Evolutionary conservation across 2,888 invertebrate genomes (phyloP).

Genomic region (Sesia bembeciformis): DNA sequence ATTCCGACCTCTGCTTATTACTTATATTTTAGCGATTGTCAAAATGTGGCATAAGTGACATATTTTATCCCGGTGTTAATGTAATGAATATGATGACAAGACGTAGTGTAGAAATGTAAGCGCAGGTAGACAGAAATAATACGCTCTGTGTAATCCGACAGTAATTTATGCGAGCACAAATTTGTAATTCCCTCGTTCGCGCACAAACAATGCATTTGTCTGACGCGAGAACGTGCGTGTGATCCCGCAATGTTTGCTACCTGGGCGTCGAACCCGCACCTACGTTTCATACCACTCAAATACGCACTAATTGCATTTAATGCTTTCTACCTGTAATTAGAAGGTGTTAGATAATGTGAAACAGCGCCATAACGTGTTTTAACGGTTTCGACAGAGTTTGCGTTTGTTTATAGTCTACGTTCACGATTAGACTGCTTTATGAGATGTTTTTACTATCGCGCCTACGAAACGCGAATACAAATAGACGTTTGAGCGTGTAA

Average conservation of each 20-base stretch:
- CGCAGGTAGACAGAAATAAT: too few relatives aligned
- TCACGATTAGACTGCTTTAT: constrained; percentile 52
- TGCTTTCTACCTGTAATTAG: constrained; percentile 70
- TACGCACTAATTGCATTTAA: constrained; percentile 65
- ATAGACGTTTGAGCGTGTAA: constrained; percentile 40
- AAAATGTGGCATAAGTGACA: too few relatives aligned
- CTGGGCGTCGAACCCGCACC: constrained; percentile 40
- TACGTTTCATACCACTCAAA: constrained; percentile 52
- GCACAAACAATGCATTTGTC: constrained; percentile 41
- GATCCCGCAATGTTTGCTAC: constrained; percentile 16
- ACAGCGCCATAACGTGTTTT: constrained; percentile 49
- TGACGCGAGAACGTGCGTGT: constrained; percentile 22
- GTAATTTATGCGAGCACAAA: constrained; percentile 11
- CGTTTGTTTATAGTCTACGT: constrained; percentile 40
- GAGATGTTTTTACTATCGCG: constrained; percentile 42
- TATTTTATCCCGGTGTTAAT: too few relatives aligned
- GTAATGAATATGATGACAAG: too few relatives aligned
- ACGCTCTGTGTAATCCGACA: not conserved
- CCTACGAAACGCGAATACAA: constrained; percentile 50
- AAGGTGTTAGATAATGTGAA: constrained; percentile 63
- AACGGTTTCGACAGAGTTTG: constrained; percentile 9
- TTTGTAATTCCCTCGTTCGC: constrained; percentile 16
- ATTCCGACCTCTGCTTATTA: too few relatives aligned
- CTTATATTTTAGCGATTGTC: too few relatives aligned
- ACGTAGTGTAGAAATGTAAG: too few relatives aligned